These are phyloP conservation scores for Macrotrachela quadricornifera DNA, from an alignment of 1,140 invertebrate genomes.

Conservation along the genomic window DNA sequence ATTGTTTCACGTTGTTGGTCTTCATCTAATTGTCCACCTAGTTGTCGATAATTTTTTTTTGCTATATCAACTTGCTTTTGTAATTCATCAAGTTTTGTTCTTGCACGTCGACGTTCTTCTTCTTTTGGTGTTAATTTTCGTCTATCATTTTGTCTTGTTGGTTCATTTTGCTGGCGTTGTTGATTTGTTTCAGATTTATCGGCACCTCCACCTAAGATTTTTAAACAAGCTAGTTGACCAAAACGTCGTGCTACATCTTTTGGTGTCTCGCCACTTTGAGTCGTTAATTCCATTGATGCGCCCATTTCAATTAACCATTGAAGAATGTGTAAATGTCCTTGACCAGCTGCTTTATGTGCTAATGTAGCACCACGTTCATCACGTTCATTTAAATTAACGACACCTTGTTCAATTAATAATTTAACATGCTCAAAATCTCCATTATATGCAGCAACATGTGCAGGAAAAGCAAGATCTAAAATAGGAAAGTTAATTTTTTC, in stretches of 20 bases:
- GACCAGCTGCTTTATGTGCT: conserved; percentile 30
- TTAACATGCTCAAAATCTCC: conserved; percentile 27
- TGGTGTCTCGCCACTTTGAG: conserved; percentile 24
- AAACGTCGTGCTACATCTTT: conserved; percentile 26
- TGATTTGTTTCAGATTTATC: conserved; percentile 15
- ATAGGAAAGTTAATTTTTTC: not conserved
- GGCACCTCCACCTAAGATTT: conserved; percentile 16
- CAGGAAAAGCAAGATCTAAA: conserved; percentile 28
- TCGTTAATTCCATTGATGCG: conserved; percentile 22
- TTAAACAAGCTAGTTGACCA: conserved; percentile 27
- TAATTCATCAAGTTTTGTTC: conserved; percentile 24
- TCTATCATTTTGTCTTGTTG: not conserved
- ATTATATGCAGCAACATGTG: conserved; percentile 27
- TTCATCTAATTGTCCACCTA: conserved; percentile 26
- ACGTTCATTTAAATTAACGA: conserved; percentile 30
- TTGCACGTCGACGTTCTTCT: conserved; percentile 15
- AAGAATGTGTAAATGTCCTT: conserved; percentile 26
- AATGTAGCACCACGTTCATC: conserved; percentile 28
- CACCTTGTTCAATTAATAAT: conserved; percentile 29
- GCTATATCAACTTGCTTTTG: conserved; percentile 24
- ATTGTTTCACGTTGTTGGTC: conserved; percentile 17
- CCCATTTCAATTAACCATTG: conserved; percentile 31
- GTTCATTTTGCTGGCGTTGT: conserved; percentile 12
- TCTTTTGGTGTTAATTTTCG: not conserved
- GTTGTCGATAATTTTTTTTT: conserved; percentile 27